Conservation (phyloP, 2,113 vertebrate species). For the Charina bottae region DNA sequence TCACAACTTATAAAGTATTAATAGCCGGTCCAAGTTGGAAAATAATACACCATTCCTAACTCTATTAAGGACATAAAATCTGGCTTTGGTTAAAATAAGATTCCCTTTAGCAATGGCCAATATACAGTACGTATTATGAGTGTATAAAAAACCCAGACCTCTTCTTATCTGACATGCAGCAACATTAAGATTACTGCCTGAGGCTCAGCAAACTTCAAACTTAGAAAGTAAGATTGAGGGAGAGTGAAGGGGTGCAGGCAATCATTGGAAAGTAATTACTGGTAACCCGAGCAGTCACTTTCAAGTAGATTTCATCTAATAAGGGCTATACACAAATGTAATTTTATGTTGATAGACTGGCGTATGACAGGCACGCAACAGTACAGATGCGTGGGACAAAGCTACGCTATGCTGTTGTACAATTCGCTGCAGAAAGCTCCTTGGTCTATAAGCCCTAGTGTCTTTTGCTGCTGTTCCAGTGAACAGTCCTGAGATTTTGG, state of each 20-base stretch:
- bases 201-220: slow-evolving; percentile 61
- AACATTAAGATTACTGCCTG: slow-evolving; percentile 61
- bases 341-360: slow-evolving; percentile 54
- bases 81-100: slow-evolving; percentile 73
- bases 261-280: slow-evolving; percentile 65
- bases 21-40: slow-evolving; percentile 68
- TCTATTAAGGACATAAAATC: slow-evolving; percentile 70
- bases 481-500: not conserved
- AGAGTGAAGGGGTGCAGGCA: slow-evolving; percentile 67
- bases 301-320: slow-evolving; percentile 54
- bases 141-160: slow-evolving; percentile 42
- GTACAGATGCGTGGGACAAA: slow-evolving; percentile 21
- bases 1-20: slow-evolving; percentile 67
- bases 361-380: slow-evolving; percentile 52
- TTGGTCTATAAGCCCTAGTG: not conserved
- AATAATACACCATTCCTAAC: slow-evolving; percentile 73
- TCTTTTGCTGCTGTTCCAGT: not conserved
- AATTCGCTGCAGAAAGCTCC: not conserved
- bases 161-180: slow-evolving; percentile 66
- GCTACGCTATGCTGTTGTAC: not conserved
- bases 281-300: slow-evolving; percentile 60
- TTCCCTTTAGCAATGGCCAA: slow-evolving; percentile 66
- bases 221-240: slow-evolving; percentile 62
- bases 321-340: slow-evolving; percentile 59
- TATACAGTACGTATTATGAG: slow-evolving; percentile 62